Evolutionary conservation across 2,113 vertebrate genomes (phyloP).

Genomic region (Epinephelus moara): DNA sequence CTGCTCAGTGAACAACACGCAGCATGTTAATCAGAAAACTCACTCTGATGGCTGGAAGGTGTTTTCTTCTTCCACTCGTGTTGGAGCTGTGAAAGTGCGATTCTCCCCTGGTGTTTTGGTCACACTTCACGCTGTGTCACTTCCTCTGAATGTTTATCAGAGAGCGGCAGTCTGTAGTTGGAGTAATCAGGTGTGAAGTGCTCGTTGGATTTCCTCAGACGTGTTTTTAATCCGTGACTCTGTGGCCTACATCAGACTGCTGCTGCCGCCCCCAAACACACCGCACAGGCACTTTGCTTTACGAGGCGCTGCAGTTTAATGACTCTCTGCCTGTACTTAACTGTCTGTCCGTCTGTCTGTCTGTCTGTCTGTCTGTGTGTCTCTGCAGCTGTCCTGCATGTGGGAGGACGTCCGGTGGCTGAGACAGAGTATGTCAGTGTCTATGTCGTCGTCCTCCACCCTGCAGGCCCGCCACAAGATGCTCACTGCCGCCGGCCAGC

Average conservation of each 20-base stretch:
- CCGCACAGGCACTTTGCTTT: not conserved
- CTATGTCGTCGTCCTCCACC: slow-evolving; percentile 92
- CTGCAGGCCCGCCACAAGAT: slow-evolving; percentile 97
- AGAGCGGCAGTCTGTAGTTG: not conserved
- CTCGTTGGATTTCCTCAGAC: no score
- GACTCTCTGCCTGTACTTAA: not conserved
- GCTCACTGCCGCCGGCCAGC: slow-evolving; percentile 91
- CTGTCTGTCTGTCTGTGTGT: slow-evolving; percentile 4
- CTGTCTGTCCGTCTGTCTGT: not conserved
- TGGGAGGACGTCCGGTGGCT: slow-evolving; percentile 99
- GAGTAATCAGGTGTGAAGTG: not conserved
- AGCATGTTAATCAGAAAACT: no score
- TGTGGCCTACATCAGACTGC: no score
- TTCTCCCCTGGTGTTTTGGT: not conserved
- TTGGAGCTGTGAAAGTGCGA: not conserved
- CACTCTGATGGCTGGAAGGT: not conserved
- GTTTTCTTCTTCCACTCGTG: not conserved
- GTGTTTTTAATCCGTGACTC: no score
- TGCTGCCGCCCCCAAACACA: not conserved
- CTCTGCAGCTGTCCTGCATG: slow-evolving; percentile 94
- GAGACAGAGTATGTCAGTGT: slow-evolving; percentile 92
- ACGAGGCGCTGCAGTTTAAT: not conserved
- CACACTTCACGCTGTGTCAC: not conserved
- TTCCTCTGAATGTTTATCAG: not conserved
- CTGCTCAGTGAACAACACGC: no score